Evolutionary conservation across 2,113 vertebrate species (phyloP), one percentile per base, ranked within the genome.

Genomic region (Phylloscopus trochiloides): DNA sequence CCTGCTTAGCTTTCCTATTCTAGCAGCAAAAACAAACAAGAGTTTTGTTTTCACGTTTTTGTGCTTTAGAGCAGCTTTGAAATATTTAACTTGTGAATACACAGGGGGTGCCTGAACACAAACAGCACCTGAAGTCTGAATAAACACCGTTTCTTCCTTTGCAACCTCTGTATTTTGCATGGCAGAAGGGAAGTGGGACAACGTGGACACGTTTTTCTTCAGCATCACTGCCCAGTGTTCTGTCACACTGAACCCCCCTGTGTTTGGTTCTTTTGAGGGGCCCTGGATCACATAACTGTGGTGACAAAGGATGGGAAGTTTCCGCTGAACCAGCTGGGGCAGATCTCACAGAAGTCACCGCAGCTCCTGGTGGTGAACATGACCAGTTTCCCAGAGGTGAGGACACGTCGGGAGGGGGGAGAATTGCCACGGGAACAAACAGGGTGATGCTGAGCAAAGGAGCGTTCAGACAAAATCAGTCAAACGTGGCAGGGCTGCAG

Each of bases 291-390:
- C 94, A 98, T 99, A 51, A 95, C 97, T 10, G 99, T 99, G 96
- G 28, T 97, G 84, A 99, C 99, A 80, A 96, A 98, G 70, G 98
- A 99, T 42, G 99, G 99, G 94, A 99, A 99, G 94, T 98, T 99
- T 88, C 98, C 99, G 1, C 98, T 99, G 82, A 99, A 99, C 97
- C 99, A 99, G 97, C 98, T 99, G 93, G 99, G 98, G 42, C 99
- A 99, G 97, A 98, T 99, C 98, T 98, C 99, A 50, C 98, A 99
- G 98, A 99, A 99, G 96, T 99, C 99, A 12, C 98, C 99, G 2
- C 99, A 99, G 94, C 97, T 99, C 93, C 96, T 99, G 86, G 34
- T 99, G 78, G 98, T 99, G 96, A 99, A 99, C 98, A 99, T 99
- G 99, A 96, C 97, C 96, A 97, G 36, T 96, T 99, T 98, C 95